Evolutionary conservation across 2,797 vertebrate species (phyloP), one percentile per base, ranked within the genome.

Genomic region (Enteromius mattozi): DNA sequence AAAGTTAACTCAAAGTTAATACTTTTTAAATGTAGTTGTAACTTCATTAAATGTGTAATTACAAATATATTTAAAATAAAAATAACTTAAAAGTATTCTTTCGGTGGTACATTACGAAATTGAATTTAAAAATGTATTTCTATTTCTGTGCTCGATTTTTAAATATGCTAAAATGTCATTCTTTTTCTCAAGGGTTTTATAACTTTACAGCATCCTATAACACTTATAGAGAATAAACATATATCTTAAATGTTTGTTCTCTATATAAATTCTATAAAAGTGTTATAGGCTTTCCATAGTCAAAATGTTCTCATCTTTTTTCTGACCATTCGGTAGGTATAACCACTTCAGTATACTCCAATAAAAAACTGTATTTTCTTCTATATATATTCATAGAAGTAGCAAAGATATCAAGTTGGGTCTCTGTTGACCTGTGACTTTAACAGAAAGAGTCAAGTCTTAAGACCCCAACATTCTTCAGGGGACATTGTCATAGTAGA

Each of bases 391-490:
- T 47, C 21, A 69, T 88, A 88, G 14, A 51, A 63, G 14, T 35
- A 51, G 13, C 45, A 30, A 35, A 75, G 16, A 16, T 3, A 27
- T 35, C 12, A 61, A 33, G 9, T 24, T 21, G 19, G 14, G 16
- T 45, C 35, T 42, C 61, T 30, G 21, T n/a, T 71, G 59, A 75
- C 40, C 75, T 37, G 10, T 66, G 76, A 68, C 17, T 21, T 30
- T 13, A 63, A 4, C 27, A 19, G 19, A 12, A 30, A 65, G 75
- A 66, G 59, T 21, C 5, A 59, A 68, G 45, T 61, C 66, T 81
- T 83, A n/a, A 83, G 84, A 51, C 65, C 74, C 47, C 56, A 37
- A 78, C 86, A 77, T 66, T 80, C 40, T 59, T 66, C 68, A n/a
- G 78, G 78, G 33, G 71, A 21, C 45, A 35, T 21, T 65, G 19